A percentile compares a stretch with the other conserved stretches of the same genome.
phyloP scores from a whole-genome alignment of 2,797 vertebrate species.

The Molothrus aeneus region DNA sequence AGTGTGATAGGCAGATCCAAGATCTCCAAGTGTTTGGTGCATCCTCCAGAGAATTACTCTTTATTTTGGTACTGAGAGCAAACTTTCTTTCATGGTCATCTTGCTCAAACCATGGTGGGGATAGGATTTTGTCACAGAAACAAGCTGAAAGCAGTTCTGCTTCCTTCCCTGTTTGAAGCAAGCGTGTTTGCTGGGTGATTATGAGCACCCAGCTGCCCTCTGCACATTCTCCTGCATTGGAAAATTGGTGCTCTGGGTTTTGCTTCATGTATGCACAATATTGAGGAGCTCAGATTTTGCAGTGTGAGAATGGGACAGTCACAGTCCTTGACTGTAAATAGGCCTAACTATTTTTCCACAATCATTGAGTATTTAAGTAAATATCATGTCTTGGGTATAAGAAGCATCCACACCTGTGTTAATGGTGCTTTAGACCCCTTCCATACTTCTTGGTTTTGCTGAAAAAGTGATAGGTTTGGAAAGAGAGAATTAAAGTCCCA shows the following conservation, averaged over 20 bases:
- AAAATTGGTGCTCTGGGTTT: background rate
- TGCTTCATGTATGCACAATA: rapidly evolving
- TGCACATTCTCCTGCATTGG: background rate
- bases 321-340: background rate
- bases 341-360: background rate
- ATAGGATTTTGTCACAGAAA: background rate
- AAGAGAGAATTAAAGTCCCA: background rate
- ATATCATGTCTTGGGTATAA: background rate
- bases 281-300: background rate
- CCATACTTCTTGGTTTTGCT: background rate
- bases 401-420: background rate
- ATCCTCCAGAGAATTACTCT: background rate
- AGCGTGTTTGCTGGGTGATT: rapidly evolving
- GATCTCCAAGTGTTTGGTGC: background rate
- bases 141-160: rapidly evolving
- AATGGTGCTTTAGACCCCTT: background rate
- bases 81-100: background rate
- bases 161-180: background rate
- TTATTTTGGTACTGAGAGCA: background rate
- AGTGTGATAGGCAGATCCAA: background rate
- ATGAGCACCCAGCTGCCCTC: background rate
- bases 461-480: background rate
- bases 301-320: background rate
- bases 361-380: background rate
- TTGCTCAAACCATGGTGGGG: background rate